Base-by-base conservation (phyloP, 2,113 vertebrate species). In the Tonatia bakeri region DNA sequence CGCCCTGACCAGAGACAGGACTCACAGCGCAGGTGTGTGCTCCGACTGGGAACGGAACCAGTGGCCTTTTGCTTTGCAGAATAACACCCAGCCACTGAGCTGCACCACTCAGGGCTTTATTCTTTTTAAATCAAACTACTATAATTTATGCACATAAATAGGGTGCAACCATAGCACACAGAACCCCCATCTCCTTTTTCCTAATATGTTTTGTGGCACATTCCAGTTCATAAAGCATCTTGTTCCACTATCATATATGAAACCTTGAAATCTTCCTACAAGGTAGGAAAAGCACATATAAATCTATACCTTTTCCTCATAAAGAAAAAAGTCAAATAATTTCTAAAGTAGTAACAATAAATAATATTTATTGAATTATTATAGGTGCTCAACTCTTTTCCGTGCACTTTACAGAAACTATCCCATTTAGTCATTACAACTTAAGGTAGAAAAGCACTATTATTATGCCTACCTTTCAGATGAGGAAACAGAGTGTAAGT, bases 291-390 rank as follows among this genome's bases (percentile, higher is more conserved):
- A 52, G 38, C 4, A 52, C 36, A 47, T 54, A 69, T 8, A 61
- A 69, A 90, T 52, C 4, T 45, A 61, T 6, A n/a, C 15, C 61
- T 64, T 73, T 67, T 56, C 82, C 56, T 64, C 24, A 61, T 14
- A 69, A 90, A 83, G 86, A 93, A 95, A 95, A 76, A 85, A 75
- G 40, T 64, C 69, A 94, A 83, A 76, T 94, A 69, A 36, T 28
- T 79, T 96, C 77, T 40, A 79, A 88, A 56, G 38, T 80, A 38
- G 3, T 70, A 65, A 70, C 16, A 91, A 54, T 43, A 84, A n/a
- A 38, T 50, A 75, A 61, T 6, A 90, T 31, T 80, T 69, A 90
- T 16, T 76, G 64, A 64, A 12, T 22, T 91, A 22, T 93, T 79
- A 3, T 28, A 65, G 52, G 2, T 36, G 28, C 16, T 24, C 22